These are phyloP conservation scores for Ctenicera cuprea DNA, from an alignment of 2,888 invertebrate genomes.

Conservation along the genomic window DNA sequence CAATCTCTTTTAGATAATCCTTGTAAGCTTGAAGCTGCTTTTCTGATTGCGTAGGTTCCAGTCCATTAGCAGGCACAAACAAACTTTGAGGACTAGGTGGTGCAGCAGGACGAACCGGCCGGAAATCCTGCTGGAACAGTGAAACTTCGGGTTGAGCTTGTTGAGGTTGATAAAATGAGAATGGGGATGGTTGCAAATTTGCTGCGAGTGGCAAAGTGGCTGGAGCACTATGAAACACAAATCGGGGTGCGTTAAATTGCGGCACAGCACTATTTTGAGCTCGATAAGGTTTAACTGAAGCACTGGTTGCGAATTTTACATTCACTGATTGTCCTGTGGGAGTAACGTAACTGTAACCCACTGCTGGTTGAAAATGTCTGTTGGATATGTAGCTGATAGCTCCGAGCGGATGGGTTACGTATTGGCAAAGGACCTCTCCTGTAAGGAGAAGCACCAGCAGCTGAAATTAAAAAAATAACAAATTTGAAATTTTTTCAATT, in stretches of 20 bases:
- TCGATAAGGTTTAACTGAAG: not conserved
- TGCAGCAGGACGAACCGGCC: not conserved
- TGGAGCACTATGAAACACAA: conserved; percentile 13
- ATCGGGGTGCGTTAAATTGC: not conserved
- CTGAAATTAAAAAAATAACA: not conserved
- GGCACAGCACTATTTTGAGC: conserved; percentile 1
- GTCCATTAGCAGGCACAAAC: conserved; percentile 45
- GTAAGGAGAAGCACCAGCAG: not conserved
- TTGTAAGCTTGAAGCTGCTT: conserved; percentile 58
- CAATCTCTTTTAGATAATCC: conserved; percentile 54
- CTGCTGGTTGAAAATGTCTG: not conserved
- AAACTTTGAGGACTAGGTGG: conserved; percentile 45
- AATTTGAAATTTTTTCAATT: not conserved
- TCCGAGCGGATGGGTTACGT: conserved; percentile 14
- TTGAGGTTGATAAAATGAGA: not conserved
- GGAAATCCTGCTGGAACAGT: not conserved
- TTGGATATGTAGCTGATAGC: conserved; percentile 2
- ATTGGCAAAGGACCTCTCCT: not conserved
- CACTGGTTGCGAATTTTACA: conserved; percentile 11
- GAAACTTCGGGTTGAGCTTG: not conserved
- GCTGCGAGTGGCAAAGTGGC: not conserved
- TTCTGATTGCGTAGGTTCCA: conserved; percentile 49
- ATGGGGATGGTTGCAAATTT: not conserved
- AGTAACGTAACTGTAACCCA: conserved; percentile 7
- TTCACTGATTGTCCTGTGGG: conserved; percentile 20